Base-by-base conservation (phyloP, 2,113 vertebrate genomes). In the Burhinus bistriatus region DNA sequence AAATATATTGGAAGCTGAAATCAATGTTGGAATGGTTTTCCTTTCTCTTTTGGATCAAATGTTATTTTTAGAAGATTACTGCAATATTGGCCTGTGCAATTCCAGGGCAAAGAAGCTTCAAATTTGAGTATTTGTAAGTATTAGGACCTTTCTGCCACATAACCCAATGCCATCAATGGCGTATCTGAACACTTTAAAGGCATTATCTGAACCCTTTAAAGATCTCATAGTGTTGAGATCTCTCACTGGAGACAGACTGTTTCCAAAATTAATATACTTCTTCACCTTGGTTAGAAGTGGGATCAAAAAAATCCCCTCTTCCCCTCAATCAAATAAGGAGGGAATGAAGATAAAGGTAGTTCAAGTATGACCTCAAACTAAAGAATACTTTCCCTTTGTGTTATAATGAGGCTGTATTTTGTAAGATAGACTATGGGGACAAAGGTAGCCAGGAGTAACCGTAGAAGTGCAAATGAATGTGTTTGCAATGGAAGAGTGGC, bases 1-100 rank as follows among this genome's bases (percentile, higher is more conserved):
- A 75, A 96, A 58, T 85, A 34, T 40, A 65, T 83, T 92, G 87
- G 71, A 93, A 93, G 88, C 51, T 96, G 93, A 97, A 92, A 58
- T 84, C 45, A 14, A 20, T 85, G 61, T 62, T 7, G 21, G 84
- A 94, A 77, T 88, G 32, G 21, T 92, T 96, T 92, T 80, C 32
- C 61, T 85, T 58, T 83, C 18, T 78, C 26, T 94, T 82, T 80
- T 83, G 21, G 14, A 38, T 4, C 15, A 93, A 89, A 71, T 80
- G 9, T 14, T 45, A 18, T 5, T 38, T 80, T 88, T 62, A 40
- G 89, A 81, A 96, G 17, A 75, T 96, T 83, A 93, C 49, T 14
- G 15, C 68, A 45, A 6, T 94, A 87, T 86, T 2, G 7, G 17
- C 61, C 61, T 85, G 36, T 90, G 83, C 83, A 91, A 87, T 79